These are phyloP conservation scores for Bergia puertoricense DNA, from an alignment of 92 coral and sea anemone genomes.

Conservation along the genomic window DNA sequence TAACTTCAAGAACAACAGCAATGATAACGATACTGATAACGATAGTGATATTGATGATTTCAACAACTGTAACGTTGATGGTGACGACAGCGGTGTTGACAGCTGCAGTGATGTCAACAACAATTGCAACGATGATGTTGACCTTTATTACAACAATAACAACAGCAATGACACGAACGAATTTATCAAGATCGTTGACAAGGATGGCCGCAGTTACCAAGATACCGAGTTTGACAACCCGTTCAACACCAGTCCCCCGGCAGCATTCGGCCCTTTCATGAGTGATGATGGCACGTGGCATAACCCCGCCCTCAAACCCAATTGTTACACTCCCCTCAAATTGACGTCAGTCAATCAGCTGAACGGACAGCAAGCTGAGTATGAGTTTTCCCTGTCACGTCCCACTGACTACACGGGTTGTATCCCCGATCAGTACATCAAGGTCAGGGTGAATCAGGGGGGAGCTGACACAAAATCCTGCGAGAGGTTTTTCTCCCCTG, in stretches of 20 bases:
- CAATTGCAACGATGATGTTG: slow-evolving; percentile 22
- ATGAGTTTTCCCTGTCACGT: slow-evolving; percentile 60
- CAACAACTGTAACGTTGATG: background rate
- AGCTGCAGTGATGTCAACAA: background rate
- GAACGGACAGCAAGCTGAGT: slow-evolving; percentile 53
- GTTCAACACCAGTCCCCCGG: slow-evolving; percentile 64
- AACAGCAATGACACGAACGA: slow-evolving; percentile 11
- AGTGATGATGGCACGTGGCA: slow-evolving; percentile 44
- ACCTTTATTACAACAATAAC: background rate
- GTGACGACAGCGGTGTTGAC: background rate
- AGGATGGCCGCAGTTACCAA: background rate
- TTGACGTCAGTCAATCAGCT: slow-evolving; percentile 53
- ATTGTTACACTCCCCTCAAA: slow-evolving; percentile 51
- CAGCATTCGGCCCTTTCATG: slow-evolving; percentile 40
- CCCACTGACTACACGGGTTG: slow-evolving; percentile 61
- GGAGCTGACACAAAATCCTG: slow-evolving; percentile 9
- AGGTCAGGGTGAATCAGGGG: slow-evolving; percentile 47
- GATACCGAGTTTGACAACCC: slow-evolving; percentile 65
- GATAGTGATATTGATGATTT: background rate
- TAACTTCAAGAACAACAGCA: too few relatives aligned
- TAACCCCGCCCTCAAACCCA: slow-evolving; percentile 58
- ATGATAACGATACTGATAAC: too few relatives aligned
- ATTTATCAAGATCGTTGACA: background rate
- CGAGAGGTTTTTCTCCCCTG: slow-evolving; percentile 65
- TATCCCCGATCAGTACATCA: slow-evolving; percentile 64